Evolutionary conservation across 2,888 invertebrate genomes (phyloP).

Genomic region (Eugnorisma glareosa): DNA sequence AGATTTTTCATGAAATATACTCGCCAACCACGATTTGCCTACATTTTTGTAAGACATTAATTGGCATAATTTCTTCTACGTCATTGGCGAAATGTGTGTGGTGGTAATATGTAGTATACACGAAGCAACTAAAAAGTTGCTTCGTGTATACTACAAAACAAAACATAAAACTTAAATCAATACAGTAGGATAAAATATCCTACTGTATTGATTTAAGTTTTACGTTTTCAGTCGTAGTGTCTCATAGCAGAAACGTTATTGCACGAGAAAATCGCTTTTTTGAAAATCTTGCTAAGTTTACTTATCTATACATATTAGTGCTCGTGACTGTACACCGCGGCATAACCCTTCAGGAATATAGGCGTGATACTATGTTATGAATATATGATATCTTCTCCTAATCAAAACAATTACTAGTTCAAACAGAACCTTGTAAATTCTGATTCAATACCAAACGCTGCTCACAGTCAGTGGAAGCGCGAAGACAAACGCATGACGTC

Average conservation of each 20-base stretch:
- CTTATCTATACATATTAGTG: neutral
- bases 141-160: too few relatives aligned
- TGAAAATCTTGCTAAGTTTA: neutral
- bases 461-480: conserved; percentile 10
- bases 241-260: neutral
- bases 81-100: neutral
- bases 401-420: neutral
- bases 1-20: neutral
- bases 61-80: neutral
- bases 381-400: neutral
- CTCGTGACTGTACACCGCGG: neutral
- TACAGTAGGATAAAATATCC: too few relatives aligned
- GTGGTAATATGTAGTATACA: neutral
- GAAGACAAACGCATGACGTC: conserved; percentile 56
- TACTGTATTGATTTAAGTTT: neutral
- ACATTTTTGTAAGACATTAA: neutral
- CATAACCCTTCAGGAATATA: neutral
- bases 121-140: neutral
- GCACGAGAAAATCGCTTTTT: neutral
- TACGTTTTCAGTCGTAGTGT: neutral
- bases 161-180: too few relatives aligned
- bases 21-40: too few relatives aligned
- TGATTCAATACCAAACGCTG: neutral
- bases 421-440: neutral
- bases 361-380: neutral